Evolutionary conservation across 1,140 invertebrate genomes (phyloP).

Genomic region (Hyles vespertilio): DNA sequence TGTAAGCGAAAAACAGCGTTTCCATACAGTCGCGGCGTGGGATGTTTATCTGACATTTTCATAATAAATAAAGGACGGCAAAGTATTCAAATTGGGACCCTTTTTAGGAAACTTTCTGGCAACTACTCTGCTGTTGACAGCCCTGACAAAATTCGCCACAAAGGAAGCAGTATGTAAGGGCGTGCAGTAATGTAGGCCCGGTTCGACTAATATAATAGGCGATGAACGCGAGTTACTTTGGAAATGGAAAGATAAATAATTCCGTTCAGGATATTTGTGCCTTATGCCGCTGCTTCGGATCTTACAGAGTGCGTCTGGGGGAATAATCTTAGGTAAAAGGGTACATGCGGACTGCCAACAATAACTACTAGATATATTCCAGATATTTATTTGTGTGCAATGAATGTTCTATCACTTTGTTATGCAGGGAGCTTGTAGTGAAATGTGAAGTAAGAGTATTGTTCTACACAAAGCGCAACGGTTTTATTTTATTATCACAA

Average conservation of each 20-base stretch:
- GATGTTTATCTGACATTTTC: constrained; percentile 19
- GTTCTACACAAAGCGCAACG: no score
- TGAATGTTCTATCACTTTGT: no score
- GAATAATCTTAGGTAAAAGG: constrained; percentile 21
- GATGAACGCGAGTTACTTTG: constrained; percentile 24
- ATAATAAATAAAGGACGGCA: constrained; percentile 29
- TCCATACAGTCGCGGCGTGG: neutral
- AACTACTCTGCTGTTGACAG: constrained; percentile 21
- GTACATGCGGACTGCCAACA: constrained; percentile 16
- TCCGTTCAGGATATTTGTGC: constrained; percentile 29
- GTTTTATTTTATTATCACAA: no score
- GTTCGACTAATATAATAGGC: constrained; percentile 30
- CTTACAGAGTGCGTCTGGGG: constrained; percentile 5
- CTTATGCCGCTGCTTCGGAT: constrained; percentile 11
- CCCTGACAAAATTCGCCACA: constrained; percentile 33
- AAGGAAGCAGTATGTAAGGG: constrained; percentile 26
- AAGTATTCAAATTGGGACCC: constrained; percentile 22
- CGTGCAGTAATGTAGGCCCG: constrained; percentile 22
- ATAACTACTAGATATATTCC: constrained; percentile 10
- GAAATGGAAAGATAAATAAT: constrained; percentile 36
- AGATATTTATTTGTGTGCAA: no score
- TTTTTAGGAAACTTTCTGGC: constrained; percentile 31
- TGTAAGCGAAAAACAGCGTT: neutral
- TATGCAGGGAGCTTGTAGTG: no score
- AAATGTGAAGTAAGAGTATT: no score